Evolutionary conservation across 2,797 vertebrate genomes (phyloP).

Genomic region (Karalla daura): DNA sequence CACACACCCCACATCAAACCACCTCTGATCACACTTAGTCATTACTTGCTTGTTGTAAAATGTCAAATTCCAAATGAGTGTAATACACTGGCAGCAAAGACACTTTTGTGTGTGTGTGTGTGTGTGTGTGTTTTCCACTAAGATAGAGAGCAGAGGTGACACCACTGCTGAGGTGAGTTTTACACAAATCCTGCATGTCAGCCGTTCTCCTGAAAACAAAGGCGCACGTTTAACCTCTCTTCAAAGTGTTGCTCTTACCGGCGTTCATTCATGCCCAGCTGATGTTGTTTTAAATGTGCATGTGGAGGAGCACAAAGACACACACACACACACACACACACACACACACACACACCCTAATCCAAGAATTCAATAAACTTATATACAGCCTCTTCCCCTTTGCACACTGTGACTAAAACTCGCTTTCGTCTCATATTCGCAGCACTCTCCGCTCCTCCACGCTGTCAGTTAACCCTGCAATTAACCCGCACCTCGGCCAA

Average conservation of each 20-base stretch:
- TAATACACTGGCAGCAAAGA: slow-evolving; percentile 21
- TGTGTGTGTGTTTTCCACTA: slow-evolving; percentile 12
- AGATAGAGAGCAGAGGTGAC: slow-evolving; percentile 58
- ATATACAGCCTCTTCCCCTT: slow-evolving; percentile 5
- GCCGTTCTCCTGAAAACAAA: slow-evolving; percentile 68
- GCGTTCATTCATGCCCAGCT: slow-evolving; percentile 54
- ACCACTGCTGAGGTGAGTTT: slow-evolving; percentile 57
- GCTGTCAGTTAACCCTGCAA: slow-evolving; percentile 69
- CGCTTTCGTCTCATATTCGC: slow-evolving; percentile 61
- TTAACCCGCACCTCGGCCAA: slow-evolving; percentile 73
- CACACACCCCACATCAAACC: slow-evolving; percentile 22
- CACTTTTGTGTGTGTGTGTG: slow-evolving; percentile 2
- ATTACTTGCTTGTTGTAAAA: slow-evolving; percentile 48
- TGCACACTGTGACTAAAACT: slow-evolving; percentile 51
- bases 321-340: slow-evolving; percentile 21
- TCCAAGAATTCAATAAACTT: slow-evolving; percentile 44
- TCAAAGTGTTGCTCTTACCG: slow-evolving; percentile 56
- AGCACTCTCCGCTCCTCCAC: slow-evolving; percentile 44
- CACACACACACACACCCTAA: slow-evolving; percentile 31
- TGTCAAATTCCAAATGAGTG: slow-evolving; percentile 36
- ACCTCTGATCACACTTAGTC: slow-evolving; percentile 22
- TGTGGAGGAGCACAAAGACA: slow-evolving; percentile 25
- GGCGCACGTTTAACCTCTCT: slow-evolving; percentile 58
- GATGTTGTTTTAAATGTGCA: slow-evolving; percentile 44
- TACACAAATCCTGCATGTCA: slow-evolving; percentile 69